These are phyloP conservation scores for Pectinophora gossypiella DNA, from an alignment of 1,140 invertebrate species.

Conservation along the genomic window DNA sequence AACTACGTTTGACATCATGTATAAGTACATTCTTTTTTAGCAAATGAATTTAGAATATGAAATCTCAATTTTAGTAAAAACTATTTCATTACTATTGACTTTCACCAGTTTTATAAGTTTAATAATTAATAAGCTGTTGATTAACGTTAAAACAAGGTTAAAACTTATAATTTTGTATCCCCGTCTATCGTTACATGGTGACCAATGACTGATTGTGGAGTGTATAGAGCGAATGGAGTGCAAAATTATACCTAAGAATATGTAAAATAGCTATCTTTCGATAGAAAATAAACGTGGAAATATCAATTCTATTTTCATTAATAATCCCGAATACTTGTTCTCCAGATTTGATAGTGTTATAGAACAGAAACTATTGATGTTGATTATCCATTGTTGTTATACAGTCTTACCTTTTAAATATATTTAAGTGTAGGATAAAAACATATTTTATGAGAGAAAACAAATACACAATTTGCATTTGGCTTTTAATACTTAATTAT, in stretches of 20 bases:
- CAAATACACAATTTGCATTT: slow-evolving; percentile 52
- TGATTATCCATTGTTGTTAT: no score
- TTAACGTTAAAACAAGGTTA: no score
- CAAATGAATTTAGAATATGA: neutral
- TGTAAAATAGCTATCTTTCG: neutral
- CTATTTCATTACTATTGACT: no score
- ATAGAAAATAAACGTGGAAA: neutral
- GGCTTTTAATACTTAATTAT: slow-evolving; percentile 74
- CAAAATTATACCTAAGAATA: neutral
- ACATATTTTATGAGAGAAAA: slow-evolving; percentile 6
- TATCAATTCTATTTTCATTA: neutral
- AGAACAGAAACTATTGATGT: no score
- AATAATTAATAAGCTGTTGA: no score
- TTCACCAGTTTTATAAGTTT: no score
- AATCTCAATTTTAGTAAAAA: neutral
- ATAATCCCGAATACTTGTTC: no score
- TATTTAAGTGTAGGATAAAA: no score
- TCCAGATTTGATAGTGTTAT: no score
- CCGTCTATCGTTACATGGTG: slow-evolving; percentile 12
- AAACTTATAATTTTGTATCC: neutral
- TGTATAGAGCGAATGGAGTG: neutral
- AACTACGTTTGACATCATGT: neutral
- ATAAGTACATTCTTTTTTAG: neutral
- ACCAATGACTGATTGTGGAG: slow-evolving; percentile 35
- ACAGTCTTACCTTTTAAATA: no score